phyloP scores from a whole-genome alignment of 92 coral and sea anemone genomes.

The Palythoa caribaeorum region DNA sequence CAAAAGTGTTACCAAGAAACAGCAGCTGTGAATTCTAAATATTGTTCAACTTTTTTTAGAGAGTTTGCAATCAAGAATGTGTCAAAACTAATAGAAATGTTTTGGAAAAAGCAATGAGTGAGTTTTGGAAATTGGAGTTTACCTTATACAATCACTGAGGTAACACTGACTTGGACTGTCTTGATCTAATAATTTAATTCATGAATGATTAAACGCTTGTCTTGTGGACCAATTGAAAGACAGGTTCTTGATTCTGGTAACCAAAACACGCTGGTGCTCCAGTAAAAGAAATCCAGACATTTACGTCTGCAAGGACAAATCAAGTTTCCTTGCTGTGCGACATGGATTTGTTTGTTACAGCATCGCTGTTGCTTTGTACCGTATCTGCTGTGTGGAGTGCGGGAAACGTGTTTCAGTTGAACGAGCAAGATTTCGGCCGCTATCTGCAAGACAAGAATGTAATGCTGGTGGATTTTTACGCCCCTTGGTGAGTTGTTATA shows the following conservation, averaged over 20 bases:
- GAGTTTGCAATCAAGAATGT: slow-evolving; percentile 9
- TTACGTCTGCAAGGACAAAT: slow-evolving; percentile 31
- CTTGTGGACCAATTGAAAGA: slow-evolving; percentile 9
- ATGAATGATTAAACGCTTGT: background rate
- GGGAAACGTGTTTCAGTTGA: slow-evolving; percentile 76
- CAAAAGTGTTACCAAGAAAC: background rate
- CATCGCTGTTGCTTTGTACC: slow-evolving; percentile 16
- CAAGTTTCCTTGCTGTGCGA: slow-evolving; percentile 25
- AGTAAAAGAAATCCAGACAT: slow-evolving; percentile 19
- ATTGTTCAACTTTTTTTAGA: no score
- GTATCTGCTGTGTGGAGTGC: slow-evolving; percentile 34
- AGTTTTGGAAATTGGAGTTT: slow-evolving; percentile 35
- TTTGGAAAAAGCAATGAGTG: slow-evolving; percentile 29
- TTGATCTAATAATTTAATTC: slow-evolving; percentile 32
- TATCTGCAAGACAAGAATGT: slow-evolving; percentile 88
- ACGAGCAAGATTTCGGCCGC: slow-evolving; percentile 81
- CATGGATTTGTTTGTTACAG: slow-evolving; percentile 34
- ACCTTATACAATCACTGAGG: slow-evolving; percentile 42
- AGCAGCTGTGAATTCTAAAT: background rate
- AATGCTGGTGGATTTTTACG: slow-evolving; percentile 96
- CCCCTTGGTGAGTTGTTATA: slow-evolving; percentile 88
- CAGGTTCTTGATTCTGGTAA: background rate
- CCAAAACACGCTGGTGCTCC: slow-evolving; percentile 28
- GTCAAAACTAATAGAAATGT: slow-evolving; percentile 43
- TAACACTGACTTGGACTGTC: slow-evolving; percentile 7